These are phyloP conservation scores for Dipus sagitta DNA, from an alignment of 2,797 vertebrate genomes.

Conservation along the genomic window DNA sequence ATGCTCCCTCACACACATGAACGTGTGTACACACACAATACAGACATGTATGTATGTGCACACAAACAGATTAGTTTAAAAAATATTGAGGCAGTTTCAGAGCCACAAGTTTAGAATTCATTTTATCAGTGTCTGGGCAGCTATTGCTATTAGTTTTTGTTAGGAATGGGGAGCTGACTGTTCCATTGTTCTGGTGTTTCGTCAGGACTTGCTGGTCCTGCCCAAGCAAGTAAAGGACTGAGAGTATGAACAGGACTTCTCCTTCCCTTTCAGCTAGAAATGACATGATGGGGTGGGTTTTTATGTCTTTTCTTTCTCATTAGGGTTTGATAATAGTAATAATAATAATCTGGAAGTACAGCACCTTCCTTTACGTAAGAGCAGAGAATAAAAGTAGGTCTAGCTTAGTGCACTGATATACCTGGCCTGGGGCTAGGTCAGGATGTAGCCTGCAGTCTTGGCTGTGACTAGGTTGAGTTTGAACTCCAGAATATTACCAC, in stretches of 20 bases:
- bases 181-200: not conserved
- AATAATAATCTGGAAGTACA: not conserved
- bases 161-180: not conserved
- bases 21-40: too few relatives aligned
- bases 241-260: not conserved
- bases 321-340: not conserved
- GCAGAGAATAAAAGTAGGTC: not conserved
- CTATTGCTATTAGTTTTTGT: rapidly evolving
- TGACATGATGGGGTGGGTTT: not conserved
- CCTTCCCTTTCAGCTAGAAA: not conserved
- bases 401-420: not conserved
- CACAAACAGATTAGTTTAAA: not conserved
- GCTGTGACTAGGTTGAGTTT: not conserved
- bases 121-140: not conserved
- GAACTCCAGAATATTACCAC: not conserved
- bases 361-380: not conserved
- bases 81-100: not conserved
- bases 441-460: not conserved
- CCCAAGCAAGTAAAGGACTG: not conserved
- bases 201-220: rapidly evolving
- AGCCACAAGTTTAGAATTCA: not conserved
- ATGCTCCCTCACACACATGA: too few relatives aligned
- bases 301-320: not conserved
- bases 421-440: not conserved
- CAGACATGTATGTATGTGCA: not conserved